A percentile compares a stretch with the other conserved stretches of the same genome.
These are phyloP conservation scores for Hycleus cichorii DNA, from an alignment of 1,140 invertebrate genomes.

Conservation along the genomic window DNA sequence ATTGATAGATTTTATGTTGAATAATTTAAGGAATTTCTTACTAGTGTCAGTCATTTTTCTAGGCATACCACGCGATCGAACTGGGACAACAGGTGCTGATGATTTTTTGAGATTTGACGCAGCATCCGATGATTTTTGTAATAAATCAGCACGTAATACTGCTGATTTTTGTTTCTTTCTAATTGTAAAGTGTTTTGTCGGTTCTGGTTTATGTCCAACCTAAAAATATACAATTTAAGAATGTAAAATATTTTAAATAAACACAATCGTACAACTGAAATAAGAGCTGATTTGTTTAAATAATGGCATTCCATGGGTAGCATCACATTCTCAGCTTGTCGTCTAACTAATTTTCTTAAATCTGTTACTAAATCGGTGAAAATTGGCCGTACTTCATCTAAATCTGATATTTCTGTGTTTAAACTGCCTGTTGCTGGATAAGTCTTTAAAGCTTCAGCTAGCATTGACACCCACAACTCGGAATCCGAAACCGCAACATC, in stretches of 20 bases:
- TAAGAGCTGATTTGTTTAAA: constrained; percentile 87
- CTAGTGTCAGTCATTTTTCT: constrained; percentile 94
- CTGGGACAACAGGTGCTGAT: constrained; percentile 79
- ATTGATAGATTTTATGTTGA: neutral
- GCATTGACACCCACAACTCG: constrained; percentile 94
- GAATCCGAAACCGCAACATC: constrained; percentile 84
- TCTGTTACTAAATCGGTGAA: constrained; percentile 87
- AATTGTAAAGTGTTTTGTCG: constrained; percentile 86
- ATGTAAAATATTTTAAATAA: no score
- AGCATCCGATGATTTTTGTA: constrained; percentile 87
- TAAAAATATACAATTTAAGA: constrained; percentile 20
- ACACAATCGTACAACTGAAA: constrained; percentile 64
- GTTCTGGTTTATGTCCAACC: constrained; percentile 55
- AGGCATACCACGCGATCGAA: constrained; percentile 87
- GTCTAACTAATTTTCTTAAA: constrained; percentile 74
- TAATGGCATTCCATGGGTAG: constrained; percentile 94
- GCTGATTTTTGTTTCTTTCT: constrained; percentile 95
- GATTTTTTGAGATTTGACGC: constrained; percentile 84
- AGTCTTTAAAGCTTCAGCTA: constrained; percentile 90
- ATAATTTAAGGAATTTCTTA: constrained; percentile 42
- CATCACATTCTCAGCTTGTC: constrained; percentile 79
- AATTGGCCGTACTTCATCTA: constrained; percentile 80
- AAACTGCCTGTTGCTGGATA: constrained; percentile 82
- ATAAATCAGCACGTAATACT: constrained; percentile 75
- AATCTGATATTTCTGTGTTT: constrained; percentile 76